Evolutionary conservation across 2,888 invertebrate species (phyloP), one percentile per base, ranked within the genome.

Genomic region (Stenchaetothrips biformis): DNA sequence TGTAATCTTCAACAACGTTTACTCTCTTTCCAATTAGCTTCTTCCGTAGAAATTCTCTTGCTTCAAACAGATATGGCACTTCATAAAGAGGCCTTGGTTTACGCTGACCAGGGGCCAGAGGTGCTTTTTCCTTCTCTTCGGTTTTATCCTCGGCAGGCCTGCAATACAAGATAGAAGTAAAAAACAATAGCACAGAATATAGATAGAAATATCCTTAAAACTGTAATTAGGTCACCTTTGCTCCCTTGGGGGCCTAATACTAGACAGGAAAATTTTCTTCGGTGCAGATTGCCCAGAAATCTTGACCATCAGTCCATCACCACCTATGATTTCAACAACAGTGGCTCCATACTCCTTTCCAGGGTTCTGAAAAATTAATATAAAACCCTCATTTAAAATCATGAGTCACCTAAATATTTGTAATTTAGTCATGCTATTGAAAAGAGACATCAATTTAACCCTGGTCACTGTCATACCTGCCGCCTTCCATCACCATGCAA

Each of bases 61-160:
- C 98, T 87, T 99, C 99, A 86, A 94, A 98, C 96, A 99, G 96
- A 92, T 95, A 97, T 1, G 99, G 99, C 85, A 99, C 95, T 86
- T 99, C 99, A 86, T 99, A 99, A 0, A 99, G 90, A 0, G 98
- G 97, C 84, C 96, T 82, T 78, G 82, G 81, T n/a, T 82, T 81
- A 62, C 82, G 82, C 37, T 11, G 81, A 79, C 78, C 82, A 53
- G 7, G 83, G 82, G 16, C 82, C 81, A 37, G 82, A 49, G 25
- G 83, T 80, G 48, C 81, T 81, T 27, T 84, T 83, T 81, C 82
- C 84, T 11, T 83, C 74, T 80, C 83, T 82, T 83, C 83, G 80
- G 80, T 82, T 82, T 81, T 83, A 80, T 81, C 84, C 18, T 91
- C 91, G 53, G 88, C 87, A 74, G 67, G 67, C 25, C 67, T 74